Evolutionary conservation across 2,888 invertebrate genomes (phyloP).

Genomic region (Microdon myrmicae): DNA sequence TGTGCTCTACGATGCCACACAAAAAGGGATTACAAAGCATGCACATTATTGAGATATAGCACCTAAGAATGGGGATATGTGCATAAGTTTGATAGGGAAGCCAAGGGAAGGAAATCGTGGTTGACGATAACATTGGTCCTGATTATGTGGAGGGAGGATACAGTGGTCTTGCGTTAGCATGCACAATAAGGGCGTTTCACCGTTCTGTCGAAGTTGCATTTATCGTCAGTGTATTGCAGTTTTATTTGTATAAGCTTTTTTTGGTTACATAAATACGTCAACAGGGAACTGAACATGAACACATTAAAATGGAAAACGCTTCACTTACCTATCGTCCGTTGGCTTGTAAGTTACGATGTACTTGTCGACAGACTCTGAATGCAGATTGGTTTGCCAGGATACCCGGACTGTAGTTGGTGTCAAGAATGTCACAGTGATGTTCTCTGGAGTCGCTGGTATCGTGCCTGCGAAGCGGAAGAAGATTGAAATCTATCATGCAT

Average conservation of each 20-base stretch:
- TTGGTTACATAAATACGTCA: slow-evolving; percentile 32
- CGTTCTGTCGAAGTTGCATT: too few species aligned
- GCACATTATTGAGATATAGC: too few species aligned
- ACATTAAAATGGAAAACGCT: slow-evolving; percentile 41
- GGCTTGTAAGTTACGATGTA: slow-evolving; percentile 93
- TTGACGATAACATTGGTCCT: too few species aligned
- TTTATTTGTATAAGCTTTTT: too few species aligned
- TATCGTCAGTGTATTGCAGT: too few species aligned
- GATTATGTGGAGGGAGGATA: too few species aligned
- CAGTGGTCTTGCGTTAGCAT: slow-evolving; percentile 18
- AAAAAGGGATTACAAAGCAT: too few species aligned
- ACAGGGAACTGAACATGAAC: background rate
- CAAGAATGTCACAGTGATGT: slow-evolving; percentile 88
- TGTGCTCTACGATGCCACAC: too few species aligned
- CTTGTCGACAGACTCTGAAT: slow-evolving; percentile 75
- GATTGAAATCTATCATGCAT: too few species aligned
- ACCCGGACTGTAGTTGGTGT: slow-evolving; percentile 87
- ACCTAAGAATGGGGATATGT: too few species aligned
- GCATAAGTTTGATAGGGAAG: too few species aligned
- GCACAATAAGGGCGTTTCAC: slow-evolving; percentile 11
- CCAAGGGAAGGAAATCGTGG: too few species aligned
- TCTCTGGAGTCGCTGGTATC: slow-evolving; percentile 83
- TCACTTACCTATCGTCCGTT: slow-evolving; percentile 86
- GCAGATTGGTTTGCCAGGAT: slow-evolving; percentile 84
- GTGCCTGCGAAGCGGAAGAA: slow-evolving; percentile 72